Base-by-base conservation (phyloP, 2,888 invertebrate species). In the Bugula neritina region DNA sequence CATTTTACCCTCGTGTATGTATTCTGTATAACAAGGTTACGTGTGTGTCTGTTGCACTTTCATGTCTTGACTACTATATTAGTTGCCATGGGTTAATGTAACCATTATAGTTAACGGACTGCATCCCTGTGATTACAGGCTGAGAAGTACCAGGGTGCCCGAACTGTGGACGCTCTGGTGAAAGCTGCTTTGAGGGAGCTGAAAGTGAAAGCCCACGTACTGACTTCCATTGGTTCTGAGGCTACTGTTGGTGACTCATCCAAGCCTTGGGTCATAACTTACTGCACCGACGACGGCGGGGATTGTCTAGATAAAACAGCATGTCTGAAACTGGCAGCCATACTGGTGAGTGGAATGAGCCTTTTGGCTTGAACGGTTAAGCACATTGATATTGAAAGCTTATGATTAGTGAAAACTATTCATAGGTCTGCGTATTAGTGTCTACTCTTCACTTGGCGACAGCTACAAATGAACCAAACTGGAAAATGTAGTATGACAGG, bases 311-410 rank as follows among this genome's bases (percentile, higher is more conserved):
- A 88, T 69, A 83, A 83, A 17, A 86, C 87, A 76, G 87, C 87
- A 0, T 83, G 88, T 54, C 85, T 87, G 1, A 91, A 91, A 83
- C 85, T 92, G 52, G 89, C 91, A 69, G 90, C 90, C 71, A 89
- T 89, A 83, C 87, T 93, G 87, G 92, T 91, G 85, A 87, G 87
- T n/a, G n/a, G n/a, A n/a, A n/a, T n/a, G n/a, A n/a, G n/a, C n/a
- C n/a, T 77, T 43, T 43, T 72, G 23, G 29, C n/a, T n/a, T n/a
- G n/a, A n/a, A n/a, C n/a, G n/a, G n/a, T n/a, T n/a, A n/a, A n/a
- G n/a, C n/a, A n/a, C n/a, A n/a, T n/a, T n/a, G n/a, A n/a, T n/a
- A n/a, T n/a, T n/a, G n/a, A n/a, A n/a, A n/a, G n/a, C n/a, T n/a
- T n/a, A n/a, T n/a, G n/a, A n/a, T n/a, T n/a, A n/a, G n/a, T n/a